Evolutionary conservation across 2,888 invertebrate genomes (phyloP).

Genomic region (Tyria jacobaeae): DNA sequence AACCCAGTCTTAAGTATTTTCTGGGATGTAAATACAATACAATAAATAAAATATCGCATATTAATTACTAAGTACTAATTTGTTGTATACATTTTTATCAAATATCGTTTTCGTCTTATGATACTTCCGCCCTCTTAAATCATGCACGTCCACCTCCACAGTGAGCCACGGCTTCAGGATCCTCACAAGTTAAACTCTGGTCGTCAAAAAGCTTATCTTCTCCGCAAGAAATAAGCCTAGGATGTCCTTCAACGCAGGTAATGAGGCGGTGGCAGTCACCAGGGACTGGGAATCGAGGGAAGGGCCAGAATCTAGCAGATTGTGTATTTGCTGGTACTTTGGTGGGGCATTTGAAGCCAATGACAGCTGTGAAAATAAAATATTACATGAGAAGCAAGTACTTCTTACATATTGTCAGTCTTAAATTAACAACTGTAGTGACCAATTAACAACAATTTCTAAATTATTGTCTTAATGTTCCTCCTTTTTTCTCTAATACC

Average conservation of each 20-base stretch:
- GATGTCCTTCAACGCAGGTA: constrained; percentile 96
- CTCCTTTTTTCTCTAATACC: too few species aligned
- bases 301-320: constrained; percentile 96
- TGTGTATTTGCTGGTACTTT: constrained; percentile 93
- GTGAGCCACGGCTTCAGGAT: constrained; percentile 88
- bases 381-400: background rate
- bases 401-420: too few species aligned
- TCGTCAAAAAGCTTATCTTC: constrained; percentile 96
- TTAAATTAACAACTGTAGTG: too few species aligned
- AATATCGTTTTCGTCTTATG: constrained; percentile 68
- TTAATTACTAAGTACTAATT: background rate
- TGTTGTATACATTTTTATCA: constrained; percentile 1
- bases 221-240: constrained; percentile 94
- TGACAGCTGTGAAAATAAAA: constrained; percentile 88
- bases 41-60: background rate
- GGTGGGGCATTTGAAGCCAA: constrained; percentile 96
- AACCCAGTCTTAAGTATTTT: too few species aligned
- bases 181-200: constrained; percentile 93
- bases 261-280: constrained; percentile 95
- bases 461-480: too few species aligned
- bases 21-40: too few species aligned
- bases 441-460: too few species aligned
- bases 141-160: constrained; percentile 79
- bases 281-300: constrained; percentile 95
- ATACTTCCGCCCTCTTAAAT: constrained; percentile 52